Evolutionary conservation across 2,888 invertebrate genomes (phyloP).

Genomic region (Elysia crispata): DNA sequence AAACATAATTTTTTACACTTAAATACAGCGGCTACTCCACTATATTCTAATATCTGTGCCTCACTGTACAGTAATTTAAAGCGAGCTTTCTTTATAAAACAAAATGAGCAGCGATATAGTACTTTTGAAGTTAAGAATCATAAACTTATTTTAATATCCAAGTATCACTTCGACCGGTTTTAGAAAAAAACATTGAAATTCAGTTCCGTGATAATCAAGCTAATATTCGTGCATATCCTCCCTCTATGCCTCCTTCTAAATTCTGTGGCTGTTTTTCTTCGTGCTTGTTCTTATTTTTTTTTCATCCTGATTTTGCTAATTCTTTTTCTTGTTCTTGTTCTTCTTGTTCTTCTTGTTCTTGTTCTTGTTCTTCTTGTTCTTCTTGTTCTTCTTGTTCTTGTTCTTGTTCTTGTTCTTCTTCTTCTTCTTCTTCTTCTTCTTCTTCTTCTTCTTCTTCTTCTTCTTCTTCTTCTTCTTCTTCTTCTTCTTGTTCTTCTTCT

Average conservation of each 20-base stretch:
- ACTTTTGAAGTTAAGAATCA: too few species aligned
- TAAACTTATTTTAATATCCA: too few species aligned
- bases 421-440: neutral
- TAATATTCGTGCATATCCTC: too few species aligned
- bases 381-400: neutral
- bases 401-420: constrained; percentile 14
- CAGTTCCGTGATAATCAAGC: too few species aligned
- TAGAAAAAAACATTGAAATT: too few species aligned
- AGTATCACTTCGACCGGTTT: too few species aligned
- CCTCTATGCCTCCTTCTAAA: neutral
- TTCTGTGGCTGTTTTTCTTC: neutral
- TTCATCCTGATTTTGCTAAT: constrained; percentile 13
- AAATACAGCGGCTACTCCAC: too few species aligned
- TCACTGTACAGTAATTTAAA: too few species aligned
- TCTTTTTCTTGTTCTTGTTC: constrained; percentile 13
- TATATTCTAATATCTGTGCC: too few species aligned
- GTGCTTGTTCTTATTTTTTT: constrained; percentile 13
- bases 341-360: neutral
- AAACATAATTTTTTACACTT: too few species aligned
- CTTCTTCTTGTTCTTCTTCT: constrained; percentile 18
- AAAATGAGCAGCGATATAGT: too few species aligned
- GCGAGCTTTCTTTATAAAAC: too few species aligned
- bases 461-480: neutral
- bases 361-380: neutral
- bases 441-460: neutral